phyloP scores from a whole-genome alignment of 2,797 vertebrate genomes.

The Carcharodon carcharias region DNA sequence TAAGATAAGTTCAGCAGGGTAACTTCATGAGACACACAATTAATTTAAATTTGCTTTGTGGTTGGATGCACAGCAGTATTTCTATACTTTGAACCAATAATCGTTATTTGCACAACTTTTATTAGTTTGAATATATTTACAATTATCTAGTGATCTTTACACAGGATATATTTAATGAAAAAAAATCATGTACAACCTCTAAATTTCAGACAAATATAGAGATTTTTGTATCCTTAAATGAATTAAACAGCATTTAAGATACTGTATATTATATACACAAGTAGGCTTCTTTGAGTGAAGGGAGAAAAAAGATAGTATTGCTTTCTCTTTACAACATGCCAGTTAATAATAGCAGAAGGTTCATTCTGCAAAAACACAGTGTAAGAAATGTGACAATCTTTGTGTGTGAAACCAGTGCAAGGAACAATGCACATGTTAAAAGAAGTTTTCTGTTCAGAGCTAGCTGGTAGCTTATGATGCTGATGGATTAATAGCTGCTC shows the following conservation, averaged over 20 bases:
- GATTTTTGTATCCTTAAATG: background rate
- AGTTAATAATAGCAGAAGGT: background rate
- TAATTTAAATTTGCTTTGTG: background rate
- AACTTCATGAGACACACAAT: background rate
- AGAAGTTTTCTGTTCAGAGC: background rate
- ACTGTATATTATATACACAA: background rate
- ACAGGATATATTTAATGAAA: background rate
- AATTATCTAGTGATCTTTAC: background rate
- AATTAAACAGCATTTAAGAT: background rate
- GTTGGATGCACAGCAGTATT: background rate
- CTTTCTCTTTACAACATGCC: background rate
- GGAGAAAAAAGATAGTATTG: background rate
- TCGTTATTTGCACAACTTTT: background rate
- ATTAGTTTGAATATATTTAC: constrained; percentile 4
- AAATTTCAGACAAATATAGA: background rate
- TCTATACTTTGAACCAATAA: background rate
- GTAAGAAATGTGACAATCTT: background rate
- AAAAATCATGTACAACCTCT: background rate
- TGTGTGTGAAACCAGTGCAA: background rate
- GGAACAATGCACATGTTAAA: background rate
- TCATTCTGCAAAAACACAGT: background rate
- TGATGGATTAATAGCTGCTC: background rate
- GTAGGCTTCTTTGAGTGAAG: background rate
- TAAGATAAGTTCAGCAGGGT: background rate
- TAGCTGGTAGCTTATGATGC: background rate